These are phyloP conservation scores for Hydropotes inermis DNA, from an alignment of 2,113 vertebrate genomes.

Conservation along the genomic window DNA sequence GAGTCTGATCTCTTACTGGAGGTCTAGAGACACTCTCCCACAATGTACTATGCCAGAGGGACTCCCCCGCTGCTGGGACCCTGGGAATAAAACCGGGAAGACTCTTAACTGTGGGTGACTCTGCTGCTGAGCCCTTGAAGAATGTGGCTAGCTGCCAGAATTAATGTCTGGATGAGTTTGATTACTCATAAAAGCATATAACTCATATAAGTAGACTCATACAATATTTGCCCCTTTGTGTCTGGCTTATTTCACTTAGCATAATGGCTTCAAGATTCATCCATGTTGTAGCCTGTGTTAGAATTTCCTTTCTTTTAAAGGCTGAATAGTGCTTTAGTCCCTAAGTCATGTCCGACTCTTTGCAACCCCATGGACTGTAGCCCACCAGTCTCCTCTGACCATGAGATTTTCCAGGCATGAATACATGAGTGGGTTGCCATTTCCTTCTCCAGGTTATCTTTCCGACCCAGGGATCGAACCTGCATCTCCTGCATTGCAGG, in stretches of 20 bases:
- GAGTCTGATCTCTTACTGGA: background rate
- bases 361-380: background rate
- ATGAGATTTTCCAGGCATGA: background rate
- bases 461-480: background rate
- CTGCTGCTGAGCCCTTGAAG: background rate
- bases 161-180: background rate
- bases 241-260: background rate
- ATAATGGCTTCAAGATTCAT: background rate
- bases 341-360: background rate
- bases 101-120: background rate
- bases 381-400: background rate
- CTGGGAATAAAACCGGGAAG: background rate
- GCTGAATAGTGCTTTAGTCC: background rate
- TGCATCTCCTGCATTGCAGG: background rate
- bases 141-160: background rate
- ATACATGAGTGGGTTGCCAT: background rate
- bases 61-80: too few relatives aligned
- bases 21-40: background rate
- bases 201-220: background rate
- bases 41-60: background rate
- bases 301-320: background rate
- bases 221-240: background rate
- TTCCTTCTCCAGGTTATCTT: background rate
- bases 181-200: background rate
- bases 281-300: background rate